phyloP scores from a whole-genome alignment of 1,140 invertebrate species.

The Nautilus pompilius region DNA sequence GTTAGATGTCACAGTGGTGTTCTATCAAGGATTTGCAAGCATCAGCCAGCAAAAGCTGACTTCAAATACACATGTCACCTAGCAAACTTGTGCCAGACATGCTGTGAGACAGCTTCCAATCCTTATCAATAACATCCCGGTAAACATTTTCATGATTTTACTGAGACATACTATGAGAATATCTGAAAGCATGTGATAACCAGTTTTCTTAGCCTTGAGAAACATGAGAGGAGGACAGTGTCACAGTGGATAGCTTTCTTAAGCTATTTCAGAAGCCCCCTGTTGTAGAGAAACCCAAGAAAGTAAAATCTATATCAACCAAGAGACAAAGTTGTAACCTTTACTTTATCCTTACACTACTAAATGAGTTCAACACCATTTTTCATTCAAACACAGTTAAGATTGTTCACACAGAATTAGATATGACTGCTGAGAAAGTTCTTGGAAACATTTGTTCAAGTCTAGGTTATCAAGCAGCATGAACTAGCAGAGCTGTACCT shows the following conservation, averaged over 20 bases:
- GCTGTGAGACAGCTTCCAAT: slow-evolving; percentile 9
- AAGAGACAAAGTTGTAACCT: slow-evolving; percentile 12
- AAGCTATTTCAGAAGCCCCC: slow-evolving; percentile 12
- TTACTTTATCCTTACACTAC: slow-evolving; percentile 7
- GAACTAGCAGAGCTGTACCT: slow-evolving; percentile 1
- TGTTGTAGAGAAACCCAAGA: slow-evolving; percentile 8
- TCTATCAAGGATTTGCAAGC: slow-evolving; percentile 13
- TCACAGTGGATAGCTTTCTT: slow-evolving; percentile 17
- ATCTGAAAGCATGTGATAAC: slow-evolving; percentile 24
- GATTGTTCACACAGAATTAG: slow-evolving; percentile 1
- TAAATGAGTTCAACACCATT: slow-evolving; percentile 20
- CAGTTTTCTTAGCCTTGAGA: slow-evolving; percentile 18
- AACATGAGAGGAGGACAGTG: slow-evolving; percentile 4
- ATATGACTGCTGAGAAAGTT: no score
- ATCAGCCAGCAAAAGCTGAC: slow-evolving; percentile 9
- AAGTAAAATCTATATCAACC: neutral
- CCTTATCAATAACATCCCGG: slow-evolving; percentile 5
- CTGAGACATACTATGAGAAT: no score
- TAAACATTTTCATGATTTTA: slow-evolving; percentile 16
- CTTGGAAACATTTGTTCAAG: slow-evolving; percentile 9
- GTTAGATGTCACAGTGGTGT: slow-evolving; percentile 15
- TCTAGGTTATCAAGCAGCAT: neutral
- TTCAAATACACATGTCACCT: slow-evolving; percentile 14
- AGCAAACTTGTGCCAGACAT: slow-evolving; percentile 2
- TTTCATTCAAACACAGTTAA: slow-evolving; percentile 4